Evolutionary conservation across 2,797 vertebrate genomes (phyloP), one percentile per base, ranked within the genome.

Genomic region (Pangasius djambal): DNA sequence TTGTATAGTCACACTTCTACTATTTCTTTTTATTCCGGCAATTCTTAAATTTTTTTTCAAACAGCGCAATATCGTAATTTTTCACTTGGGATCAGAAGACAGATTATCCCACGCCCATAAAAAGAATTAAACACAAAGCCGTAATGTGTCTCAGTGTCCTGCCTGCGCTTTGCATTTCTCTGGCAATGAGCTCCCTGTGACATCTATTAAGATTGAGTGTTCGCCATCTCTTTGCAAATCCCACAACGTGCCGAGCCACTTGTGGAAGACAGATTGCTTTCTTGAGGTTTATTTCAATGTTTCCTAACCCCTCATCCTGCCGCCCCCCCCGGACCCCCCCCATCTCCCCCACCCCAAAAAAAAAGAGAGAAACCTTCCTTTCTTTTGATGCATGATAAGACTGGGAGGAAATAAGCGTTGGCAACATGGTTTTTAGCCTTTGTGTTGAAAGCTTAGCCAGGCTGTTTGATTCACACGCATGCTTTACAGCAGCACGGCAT

Each of bases 241-340:
- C 83, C 48, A 34, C 88, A 55, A 87, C 34, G 74, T 85, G 72
- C 48, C 15, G 16, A 72, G 81, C 70, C 86, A 83, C 87, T 89
- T 69, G 77, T 85, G 25, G 85, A 91, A 92, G 84, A 90, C 89
- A 92, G 90, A 93, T 92, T 87, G 89, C 90, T 90, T 91, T 90
- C 86, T 91, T 91, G 83, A 90, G 91, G 85, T 91, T 90, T 91
- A 90, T 92, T 92, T 91, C 85, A 82, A 75, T 88, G 87, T 89
- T 86, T 83, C 50, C 31, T 25, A 28, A 70, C 50, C 83, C 31
- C n/a, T 44, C 6, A 44, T 44, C 44, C 6, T 44, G 44, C 22
- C 13, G n/a, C 13, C 59, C 25, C 15, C 16, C 16, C 2, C 50
- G n/a, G n/a, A n/a, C 3, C 31, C 25, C 50, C 52, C 31, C 25